Percentiles rank a stretch among this genome's conserved stretches.
These are phyloP conservation scores for Todiramphus chloris DNA, from an alignment of 2,113 vertebrate genomes.

Conservation along the genomic window DNA sequence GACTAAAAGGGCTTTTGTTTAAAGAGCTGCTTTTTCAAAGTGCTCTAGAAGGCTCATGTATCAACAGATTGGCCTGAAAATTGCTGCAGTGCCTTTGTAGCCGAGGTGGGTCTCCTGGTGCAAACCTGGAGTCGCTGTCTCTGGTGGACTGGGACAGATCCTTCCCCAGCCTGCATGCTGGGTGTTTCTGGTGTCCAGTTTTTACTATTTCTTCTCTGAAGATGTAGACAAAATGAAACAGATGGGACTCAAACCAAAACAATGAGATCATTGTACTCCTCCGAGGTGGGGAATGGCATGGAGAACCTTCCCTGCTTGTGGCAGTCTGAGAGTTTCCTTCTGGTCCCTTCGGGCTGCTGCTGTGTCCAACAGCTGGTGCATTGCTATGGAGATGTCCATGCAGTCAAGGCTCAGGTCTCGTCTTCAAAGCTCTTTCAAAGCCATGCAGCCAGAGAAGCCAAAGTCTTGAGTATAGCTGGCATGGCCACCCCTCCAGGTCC, in stretches of 20 bases:
- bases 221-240: neutral
- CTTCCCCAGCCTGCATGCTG: neutral
- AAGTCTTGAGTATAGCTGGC: neutral
- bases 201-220: neutral
- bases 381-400: neutral
- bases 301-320: neutral
- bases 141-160: neutral
- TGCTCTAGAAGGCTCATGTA: slow-evolving; percentile 3
- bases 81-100: neutral
- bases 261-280: neutral
- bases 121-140: neutral
- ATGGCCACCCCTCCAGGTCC: neutral
- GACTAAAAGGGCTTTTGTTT: slow-evolving; percentile 51
- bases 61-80: neutral
- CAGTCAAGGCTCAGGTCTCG: neutral
- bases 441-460: neutral
- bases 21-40: slow-evolving; percentile 21
- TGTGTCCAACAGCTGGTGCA: neutral
- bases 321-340: neutral
- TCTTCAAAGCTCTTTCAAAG: neutral
- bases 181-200: neutral
- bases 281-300: accelerated
- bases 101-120: neutral
- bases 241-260: neutral
- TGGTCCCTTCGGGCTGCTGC: neutral